These are phyloP conservation scores for Bambusicola thoracicus DNA, from an alignment of 2,113 vertebrate species.

Conservation along the genomic window DNA sequence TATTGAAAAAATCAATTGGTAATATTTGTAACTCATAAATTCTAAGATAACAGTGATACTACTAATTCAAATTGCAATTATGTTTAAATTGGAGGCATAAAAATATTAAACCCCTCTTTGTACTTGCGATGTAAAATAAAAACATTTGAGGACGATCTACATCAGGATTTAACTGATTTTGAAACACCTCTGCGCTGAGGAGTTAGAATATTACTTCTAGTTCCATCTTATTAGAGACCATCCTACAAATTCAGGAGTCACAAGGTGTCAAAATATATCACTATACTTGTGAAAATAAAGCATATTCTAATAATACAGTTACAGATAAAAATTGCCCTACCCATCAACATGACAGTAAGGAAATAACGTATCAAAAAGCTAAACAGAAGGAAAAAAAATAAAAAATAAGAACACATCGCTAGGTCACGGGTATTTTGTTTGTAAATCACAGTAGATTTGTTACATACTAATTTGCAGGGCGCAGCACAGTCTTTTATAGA, in stretches of 20 bases:
- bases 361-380: background rate
- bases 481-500: background rate
- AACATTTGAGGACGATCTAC: background rate
- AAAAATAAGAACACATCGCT: rapidly evolving
- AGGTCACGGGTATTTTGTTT: background rate
- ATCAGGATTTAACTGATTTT: background rate
- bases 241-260: background rate
- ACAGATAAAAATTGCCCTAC: background rate
- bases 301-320: background rate
- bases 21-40: background rate
- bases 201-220: background rate
- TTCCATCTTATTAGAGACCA: background rate
- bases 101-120: background rate
- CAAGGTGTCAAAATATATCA: background rate
- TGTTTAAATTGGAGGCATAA: background rate
- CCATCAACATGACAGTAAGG: background rate
- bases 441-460: background rate
- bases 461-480: background rate
- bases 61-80: background rate
- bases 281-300: background rate
- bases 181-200: background rate
- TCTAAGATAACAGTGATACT: background rate
- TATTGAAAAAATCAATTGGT: background rate
- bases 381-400: background rate
- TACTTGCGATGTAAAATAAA: background rate